phyloP scores from a whole-genome alignment of 2,888 invertebrate genomes.

The Spodoptera picta region DNA sequence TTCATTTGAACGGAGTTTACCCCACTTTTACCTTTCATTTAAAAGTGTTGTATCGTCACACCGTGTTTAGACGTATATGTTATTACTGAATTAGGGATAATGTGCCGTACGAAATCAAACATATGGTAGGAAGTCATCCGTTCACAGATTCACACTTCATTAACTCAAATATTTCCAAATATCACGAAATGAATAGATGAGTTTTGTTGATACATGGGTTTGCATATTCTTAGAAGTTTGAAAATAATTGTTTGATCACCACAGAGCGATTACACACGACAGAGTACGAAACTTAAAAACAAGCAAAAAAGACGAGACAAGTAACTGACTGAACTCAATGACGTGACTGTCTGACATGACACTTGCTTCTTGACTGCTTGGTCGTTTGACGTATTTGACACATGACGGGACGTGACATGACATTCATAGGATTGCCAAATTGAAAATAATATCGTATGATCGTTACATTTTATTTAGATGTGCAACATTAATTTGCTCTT shows the following conservation, averaged over 20 bases:
- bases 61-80: conserved; percentile 62
- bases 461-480: no score
- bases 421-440: conserved; percentile 25
- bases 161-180: conserved; percentile 65
- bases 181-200: conserved; percentile 61
- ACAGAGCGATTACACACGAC: conserved; percentile 70
- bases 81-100: conserved; percentile 60
- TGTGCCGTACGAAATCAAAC: conserved; percentile 75
- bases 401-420: conserved; percentile 20
- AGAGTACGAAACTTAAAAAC: conserved; percentile 69
- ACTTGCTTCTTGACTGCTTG: conserved; percentile 16
- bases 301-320: conserved; percentile 68
- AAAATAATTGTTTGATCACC: conserved; percentile 64
- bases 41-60: conserved; percentile 72
- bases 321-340: conserved; percentile 62
- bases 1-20: conserved; percentile 87
- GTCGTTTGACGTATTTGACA: conserved; percentile 8
- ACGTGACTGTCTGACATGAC: conserved; percentile 50
- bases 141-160: conserved; percentile 81
- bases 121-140: conserved; percentile 85
- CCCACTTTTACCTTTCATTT: conserved; percentile 82
- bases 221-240: conserved; percentile 59
- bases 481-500: no score
- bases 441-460: conserved; percentile 4
- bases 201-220: conserved; percentile 54